Evolutionary conservation across 2,888 invertebrate genomes (phyloP).

Genomic region (Merodon equestris): DNA sequence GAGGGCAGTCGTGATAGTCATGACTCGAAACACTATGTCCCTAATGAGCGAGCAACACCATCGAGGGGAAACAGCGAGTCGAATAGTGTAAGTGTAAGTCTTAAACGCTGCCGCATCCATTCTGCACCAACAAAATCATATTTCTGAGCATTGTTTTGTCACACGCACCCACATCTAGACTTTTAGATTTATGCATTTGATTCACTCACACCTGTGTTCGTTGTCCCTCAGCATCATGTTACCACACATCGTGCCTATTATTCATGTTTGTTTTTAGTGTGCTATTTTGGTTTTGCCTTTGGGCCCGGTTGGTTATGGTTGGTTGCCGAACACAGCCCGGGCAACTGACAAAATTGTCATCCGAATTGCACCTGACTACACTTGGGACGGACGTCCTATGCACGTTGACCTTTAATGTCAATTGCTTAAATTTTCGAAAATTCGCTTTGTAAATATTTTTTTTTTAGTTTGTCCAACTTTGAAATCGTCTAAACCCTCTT

Average conservation of each 20-base stretch:
- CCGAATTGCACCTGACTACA: too few species aligned
- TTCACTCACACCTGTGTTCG: conserved; percentile 42
- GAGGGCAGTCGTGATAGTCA: conserved; percentile 77
- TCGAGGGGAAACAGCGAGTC: conserved; percentile 53
- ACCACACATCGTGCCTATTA: too few species aligned
- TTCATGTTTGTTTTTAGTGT: too few species aligned
- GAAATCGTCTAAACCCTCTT: too few species aligned
- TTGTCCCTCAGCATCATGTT: conserved; percentile 42
- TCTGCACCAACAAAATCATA: conserved; percentile 41
- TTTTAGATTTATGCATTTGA: conserved; percentile 10
- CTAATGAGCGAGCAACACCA: conserved; percentile 38
- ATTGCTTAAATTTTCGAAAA: too few species aligned
- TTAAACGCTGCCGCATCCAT: conserved; percentile 43
- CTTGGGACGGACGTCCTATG: too few species aligned
- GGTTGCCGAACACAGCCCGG: too few species aligned
- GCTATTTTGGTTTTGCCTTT: too few species aligned
- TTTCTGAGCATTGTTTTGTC: conserved; percentile 45
- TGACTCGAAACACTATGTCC: conserved; percentile 71
- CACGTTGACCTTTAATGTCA: not conserved
- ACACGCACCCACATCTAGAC: conserved; percentile 38
- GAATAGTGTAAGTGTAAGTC: conserved; percentile 70
- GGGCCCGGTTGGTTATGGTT: too few species aligned
- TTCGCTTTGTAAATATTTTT: too few species aligned
- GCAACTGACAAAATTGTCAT: too few species aligned
- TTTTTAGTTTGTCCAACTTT: too few species aligned